These are phyloP conservation scores for Noctua janthina DNA, from an alignment of 2,888 invertebrate genomes.

Conservation along the genomic window DNA sequence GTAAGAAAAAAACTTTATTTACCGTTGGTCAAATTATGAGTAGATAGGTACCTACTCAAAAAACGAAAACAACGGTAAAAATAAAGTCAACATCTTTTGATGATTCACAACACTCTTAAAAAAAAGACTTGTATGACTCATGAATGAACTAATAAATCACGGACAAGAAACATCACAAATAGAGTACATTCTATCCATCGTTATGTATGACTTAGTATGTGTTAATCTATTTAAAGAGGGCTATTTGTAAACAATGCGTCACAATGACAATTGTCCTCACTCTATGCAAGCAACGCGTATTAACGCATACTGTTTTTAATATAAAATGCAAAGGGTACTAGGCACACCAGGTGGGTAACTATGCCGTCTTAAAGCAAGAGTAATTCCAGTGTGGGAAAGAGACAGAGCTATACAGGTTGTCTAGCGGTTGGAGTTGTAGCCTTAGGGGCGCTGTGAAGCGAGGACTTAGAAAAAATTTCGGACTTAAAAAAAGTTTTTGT, in stretches of 20 bases:
- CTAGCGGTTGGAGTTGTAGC: too few species aligned
- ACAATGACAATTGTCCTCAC: conserved; percentile 4
- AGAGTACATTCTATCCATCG: conserved; percentile 15
- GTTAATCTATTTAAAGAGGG: conserved; percentile 39
- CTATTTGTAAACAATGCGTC: conserved; percentile 44
- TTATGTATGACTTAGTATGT: conserved; percentile 13
- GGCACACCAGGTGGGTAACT: not conserved
- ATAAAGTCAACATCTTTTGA: not conserved
- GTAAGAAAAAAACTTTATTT: not conserved
- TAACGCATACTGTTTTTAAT: not conserved
- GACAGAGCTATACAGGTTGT: too few species aligned
- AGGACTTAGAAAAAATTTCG: too few species aligned
- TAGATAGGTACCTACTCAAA: not conserved
- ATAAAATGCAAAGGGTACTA: not conserved
- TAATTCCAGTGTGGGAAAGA: too few species aligned
- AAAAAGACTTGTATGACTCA: not conserved
- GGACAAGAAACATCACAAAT: not conserved
- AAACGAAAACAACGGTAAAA: not conserved
- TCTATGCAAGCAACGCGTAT: conserved; percentile 3
- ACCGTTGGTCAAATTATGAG: not conserved
- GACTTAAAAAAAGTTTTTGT: too few species aligned
- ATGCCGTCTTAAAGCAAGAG: too few species aligned
- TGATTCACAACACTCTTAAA: not conserved
- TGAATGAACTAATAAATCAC: not conserved
- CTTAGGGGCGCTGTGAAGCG: too few species aligned